Evolutionary conservation across 2,888 invertebrate species (phyloP).

Genomic region (Melanostoma mellinum): DNA sequence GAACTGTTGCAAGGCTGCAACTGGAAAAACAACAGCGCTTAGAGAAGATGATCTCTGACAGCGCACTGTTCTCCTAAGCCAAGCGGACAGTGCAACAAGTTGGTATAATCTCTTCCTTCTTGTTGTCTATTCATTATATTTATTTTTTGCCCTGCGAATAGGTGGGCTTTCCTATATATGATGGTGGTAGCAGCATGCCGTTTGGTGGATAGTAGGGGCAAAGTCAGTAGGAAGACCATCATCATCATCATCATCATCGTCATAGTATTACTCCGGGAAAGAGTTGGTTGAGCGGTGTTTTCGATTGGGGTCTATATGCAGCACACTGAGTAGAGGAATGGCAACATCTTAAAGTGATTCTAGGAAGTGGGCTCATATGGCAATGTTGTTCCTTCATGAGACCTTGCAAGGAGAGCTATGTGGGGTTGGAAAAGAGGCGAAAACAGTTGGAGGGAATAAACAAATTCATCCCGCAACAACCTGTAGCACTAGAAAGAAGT

Average conservation of each 20-base stretch:
- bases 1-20: slow-evolving; percentile 36
- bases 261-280: slow-evolving; percentile 7
- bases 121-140: slow-evolving; percentile 72
- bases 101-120: slow-evolving; percentile 70
- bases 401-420: slow-evolving; percentile 56
- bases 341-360: slow-evolving; percentile 60
- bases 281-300: slow-evolving; percentile 43
- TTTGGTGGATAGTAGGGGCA: slow-evolving; percentile 38
- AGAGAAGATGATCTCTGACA: slow-evolving; percentile 70
- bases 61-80: slow-evolving; percentile 49
- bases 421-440: slow-evolving; percentile 30
- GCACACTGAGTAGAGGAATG: slow-evolving; percentile 39
- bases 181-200: slow-evolving; percentile 42
- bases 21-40: slow-evolving; percentile 63
- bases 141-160: slow-evolving; percentile 66
- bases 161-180: slow-evolving; percentile 51
- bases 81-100: slow-evolving; percentile 71
- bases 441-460: slow-evolving; percentile 70
- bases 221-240: slow-evolving; percentile 67
- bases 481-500: slow-evolving; percentile 49
- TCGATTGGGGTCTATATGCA: slow-evolving; percentile 66
- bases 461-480: slow-evolving; percentile 67
- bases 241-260: slow-evolving; percentile 56
- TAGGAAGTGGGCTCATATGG: slow-evolving; percentile 69
- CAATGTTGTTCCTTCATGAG: slow-evolving; percentile 51